These are phyloP conservation scores for Troides oblongomaculatus DNA, from an alignment of 2,888 invertebrate genomes.

Conservation along the genomic window DNA sequence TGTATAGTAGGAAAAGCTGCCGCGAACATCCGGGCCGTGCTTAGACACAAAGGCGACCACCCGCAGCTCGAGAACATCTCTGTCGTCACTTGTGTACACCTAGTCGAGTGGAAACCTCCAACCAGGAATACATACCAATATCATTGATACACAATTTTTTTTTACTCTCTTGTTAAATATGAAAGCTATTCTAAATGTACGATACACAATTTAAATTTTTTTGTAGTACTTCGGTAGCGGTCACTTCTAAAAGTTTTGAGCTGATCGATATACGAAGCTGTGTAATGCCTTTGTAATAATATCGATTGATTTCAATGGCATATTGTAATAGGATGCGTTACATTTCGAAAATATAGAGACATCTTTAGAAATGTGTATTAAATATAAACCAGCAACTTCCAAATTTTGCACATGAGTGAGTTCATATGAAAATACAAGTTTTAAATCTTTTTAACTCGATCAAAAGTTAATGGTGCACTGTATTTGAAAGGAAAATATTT, in stretches of 20 bases:
- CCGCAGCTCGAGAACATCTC: constrained; percentile 56
- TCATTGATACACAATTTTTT: constrained; percentile 45
- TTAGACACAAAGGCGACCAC: constrained; percentile 52
- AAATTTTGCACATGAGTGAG: constrained; percentile 8
- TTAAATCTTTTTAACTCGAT: no score
- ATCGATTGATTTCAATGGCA: constrained; percentile 31
- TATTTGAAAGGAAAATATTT: no score
- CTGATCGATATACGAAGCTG: constrained; percentile 51
- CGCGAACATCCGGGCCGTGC: constrained; percentile 5
- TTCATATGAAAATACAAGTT: background rate
- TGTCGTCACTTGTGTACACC: constrained; percentile 44
- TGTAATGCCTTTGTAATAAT: constrained; percentile 22
- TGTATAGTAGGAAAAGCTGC: constrained; percentile 44
- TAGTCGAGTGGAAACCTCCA: constrained; percentile 63
- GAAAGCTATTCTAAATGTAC: constrained; percentile 25
- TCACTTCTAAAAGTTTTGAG: constrained; percentile 54
- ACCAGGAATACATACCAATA: constrained; percentile 50
- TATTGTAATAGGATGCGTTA: constrained; percentile 32
- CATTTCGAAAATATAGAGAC: constrained; percentile 45
- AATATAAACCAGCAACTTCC: constrained; percentile 41
- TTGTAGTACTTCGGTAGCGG: constrained; percentile 25
- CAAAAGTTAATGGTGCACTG: no score
- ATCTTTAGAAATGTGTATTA: constrained; percentile 43
- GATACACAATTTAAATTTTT: constrained; percentile 24
- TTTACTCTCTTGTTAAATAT: constrained; percentile 35